A percentile compares a stretch with the other conserved stretches of the same genome.
These are phyloP conservation scores for Carapus acus DNA, from an alignment of 2,797 vertebrate species.

Conservation along the genomic window DNA sequence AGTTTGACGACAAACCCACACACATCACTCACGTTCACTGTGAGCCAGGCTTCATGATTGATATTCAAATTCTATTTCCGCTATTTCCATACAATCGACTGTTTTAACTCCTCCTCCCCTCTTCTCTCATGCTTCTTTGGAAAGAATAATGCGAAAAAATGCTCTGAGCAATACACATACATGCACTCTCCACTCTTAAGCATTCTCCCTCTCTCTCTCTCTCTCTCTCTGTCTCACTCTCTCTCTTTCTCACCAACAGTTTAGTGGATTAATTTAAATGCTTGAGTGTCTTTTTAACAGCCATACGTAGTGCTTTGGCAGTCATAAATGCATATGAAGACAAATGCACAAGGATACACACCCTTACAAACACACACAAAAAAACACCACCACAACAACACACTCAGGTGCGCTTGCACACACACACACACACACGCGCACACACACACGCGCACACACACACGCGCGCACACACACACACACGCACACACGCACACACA, in stretches of 20 bases:
- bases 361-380: slow-evolving; percentile 22
- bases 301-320: slow-evolving; percentile 51
- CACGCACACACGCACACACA: slow-evolving; percentile 19
- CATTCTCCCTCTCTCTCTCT: background rate
- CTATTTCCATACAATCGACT: slow-evolving; percentile 67
- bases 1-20: slow-evolving; percentile 2
- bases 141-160: slow-evolving; percentile 11
- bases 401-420: slow-evolving; percentile 10
- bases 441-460: slow-evolving; percentile 37
- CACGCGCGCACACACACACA: slow-evolving; percentile 20
- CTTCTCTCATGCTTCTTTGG: slow-evolving; percentile 17
- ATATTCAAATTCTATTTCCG: slow-evolving; percentile 67
- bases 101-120: slow-evolving; percentile 40
- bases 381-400: slow-evolving; percentile 4
- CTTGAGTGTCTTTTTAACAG: slow-evolving; percentile 49
- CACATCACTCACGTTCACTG: slow-evolving; percentile 29
- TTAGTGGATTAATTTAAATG: slow-evolving; percentile 33
- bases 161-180: background rate
- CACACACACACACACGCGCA: slow-evolving; percentile 24
- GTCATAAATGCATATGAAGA: slow-evolving; percentile 51
- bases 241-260: slow-evolving; percentile 16
- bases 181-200: background rate
- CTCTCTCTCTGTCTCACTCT: background rate
- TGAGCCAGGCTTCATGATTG: slow-evolving; percentile 52
- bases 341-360: slow-evolving; percentile 20